Base-by-base conservation (phyloP, 2,113 vertebrate species). In the Ovis canadensis region DNA sequence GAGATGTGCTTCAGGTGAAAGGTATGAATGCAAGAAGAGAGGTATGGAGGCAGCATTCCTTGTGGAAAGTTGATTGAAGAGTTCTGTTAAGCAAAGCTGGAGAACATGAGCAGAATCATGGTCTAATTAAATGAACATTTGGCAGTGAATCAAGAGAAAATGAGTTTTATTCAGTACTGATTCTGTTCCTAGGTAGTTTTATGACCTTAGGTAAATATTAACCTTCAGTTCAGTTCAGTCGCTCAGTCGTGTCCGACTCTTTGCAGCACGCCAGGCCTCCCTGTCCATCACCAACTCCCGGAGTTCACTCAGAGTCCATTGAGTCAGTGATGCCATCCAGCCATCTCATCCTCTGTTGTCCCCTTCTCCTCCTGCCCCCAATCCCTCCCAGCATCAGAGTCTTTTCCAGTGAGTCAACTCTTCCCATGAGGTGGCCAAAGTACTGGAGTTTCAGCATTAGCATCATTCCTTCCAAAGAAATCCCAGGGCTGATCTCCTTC, bases 111-210 rank as follows among this genome's bases (percentile, higher is more conserved):
- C 33, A 91, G 54, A 89, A 95, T 89, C 50, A n/a, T 85, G 52
- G 45, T 86, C 77, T 82, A 87, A 88, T 93, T 92, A 89, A 93
- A 84, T 67, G 17, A 88, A 64, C 48, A 55, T 94, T 84, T 97
- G 48, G 16, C 90, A 88, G 15, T 88, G 27, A 59, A 54, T 97
- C 45, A 97, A 57, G 78, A 96, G 64, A 97, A 97, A 95, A 80
- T 71, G 7, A 95, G 80, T 97, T 94, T 95, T 13, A 87, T 74
- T 98, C 40, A 55, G 52, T 94, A 80, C 31, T 80, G 45, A 29
- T 21, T 55, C 7, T 92, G 33, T 88, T 54, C 36, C 81, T 97
- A 64, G 74, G 19, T 83, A 86, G 29, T 94, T 96, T 90, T 87
- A 80, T 94, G 78, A 95, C 50, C 83, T 90, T 93, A 27, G 17